Evolutionary conservation across 2,113 vertebrate species (phyloP), one percentile per base, ranked within the genome.

Genomic region (Callorhinus ursinus): DNA sequence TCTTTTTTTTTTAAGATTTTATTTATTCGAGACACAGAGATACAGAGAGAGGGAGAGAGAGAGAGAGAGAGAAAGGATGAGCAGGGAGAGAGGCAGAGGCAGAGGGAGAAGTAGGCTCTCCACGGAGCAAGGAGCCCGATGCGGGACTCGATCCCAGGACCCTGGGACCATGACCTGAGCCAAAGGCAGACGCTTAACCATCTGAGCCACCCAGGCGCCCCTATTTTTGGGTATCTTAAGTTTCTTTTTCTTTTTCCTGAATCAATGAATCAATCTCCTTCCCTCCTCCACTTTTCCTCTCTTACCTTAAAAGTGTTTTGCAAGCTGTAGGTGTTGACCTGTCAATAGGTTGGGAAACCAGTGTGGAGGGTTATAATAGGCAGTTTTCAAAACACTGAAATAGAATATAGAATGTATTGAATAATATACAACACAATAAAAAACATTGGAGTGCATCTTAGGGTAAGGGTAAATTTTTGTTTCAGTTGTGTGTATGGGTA

Each of bases 191-290:
- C 39, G 3, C 39, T 39, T 39, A 39, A 39, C 39, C 39, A 39
- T 39, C 39, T 39, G 39, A 39, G 39, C 39, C 39, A 39, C 39
- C 39, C 39, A 39, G 39, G 39, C 39, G 4, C 39, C 39, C 39
- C 39, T 51, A 39, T 22, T 84, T 80, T 42, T 26, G 11, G 13
- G 5, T 51, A 28, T 28, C 28, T 51, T 71, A 24, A 18, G 6
- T 89, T 87, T 91, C 88, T 89, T 83, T 59, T 86, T 57, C 28
- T 86, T 51, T 72, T 90, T 96, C 80, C 36, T 36, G 28, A 96
- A 28, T 21, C 22, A 21, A 74, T 26, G 18, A 21, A 80, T 67
- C 59, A 49, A 9, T 15, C 46, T 63, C 19, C 69, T 31, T 80
- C 8, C 18, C 9, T 80, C 79, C 39, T 59, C 18, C 26, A 11